phyloP scores from a whole-genome alignment of 2,113 vertebrate species.

The Ranitomeya imitator region DNA sequence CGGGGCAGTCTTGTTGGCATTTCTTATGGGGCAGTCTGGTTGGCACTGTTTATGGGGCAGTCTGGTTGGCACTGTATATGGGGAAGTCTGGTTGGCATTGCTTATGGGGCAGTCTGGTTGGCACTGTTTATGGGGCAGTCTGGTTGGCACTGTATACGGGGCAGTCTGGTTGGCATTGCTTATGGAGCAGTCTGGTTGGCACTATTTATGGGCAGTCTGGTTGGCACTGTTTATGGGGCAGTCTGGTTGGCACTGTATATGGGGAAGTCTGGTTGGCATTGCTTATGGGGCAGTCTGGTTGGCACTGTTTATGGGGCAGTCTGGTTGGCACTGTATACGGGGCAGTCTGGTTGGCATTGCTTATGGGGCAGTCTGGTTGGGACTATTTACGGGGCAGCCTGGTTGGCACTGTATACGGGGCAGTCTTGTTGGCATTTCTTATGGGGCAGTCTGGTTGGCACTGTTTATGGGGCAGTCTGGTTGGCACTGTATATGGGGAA shows the following conservation, averaged over 20 bases:
- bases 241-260: not conserved
- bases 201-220: not conserved
- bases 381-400: not conserved
- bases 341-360: not conserved
- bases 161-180: not conserved
- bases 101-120: not conserved
- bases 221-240: not conserved
- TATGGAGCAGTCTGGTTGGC: not conserved
- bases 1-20: not conserved
- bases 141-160: not conserved
- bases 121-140: no score
- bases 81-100: not conserved
- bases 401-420: not conserved
- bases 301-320: not conserved
- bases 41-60: no score
- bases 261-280: no score
- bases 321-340: no score
- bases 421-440: not conserved
- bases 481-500: no score
- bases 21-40: not conserved
- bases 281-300: no score
- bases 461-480: not conserved
- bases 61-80: no score
- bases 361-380: not conserved
- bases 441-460: not conserved